These are phyloP conservation scores for Dreissena polymorpha DNA, from an alignment of 1,140 invertebrate species.

Conservation along the genomic window DNA sequence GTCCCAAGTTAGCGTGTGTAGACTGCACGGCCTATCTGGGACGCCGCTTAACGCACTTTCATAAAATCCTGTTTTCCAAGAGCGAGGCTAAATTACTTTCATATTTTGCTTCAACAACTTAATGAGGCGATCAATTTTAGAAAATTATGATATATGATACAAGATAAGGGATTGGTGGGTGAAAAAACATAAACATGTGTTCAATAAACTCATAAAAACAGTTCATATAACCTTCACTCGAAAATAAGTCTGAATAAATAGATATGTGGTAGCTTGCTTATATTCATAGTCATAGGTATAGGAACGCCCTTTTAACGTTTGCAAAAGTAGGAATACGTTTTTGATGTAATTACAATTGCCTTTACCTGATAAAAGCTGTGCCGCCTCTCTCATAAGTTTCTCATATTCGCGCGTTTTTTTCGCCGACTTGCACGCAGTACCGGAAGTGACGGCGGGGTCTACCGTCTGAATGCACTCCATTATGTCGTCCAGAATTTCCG, in stretches of 20 bases:
- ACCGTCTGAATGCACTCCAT: slow-evolving; percentile 43
- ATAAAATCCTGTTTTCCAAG: too few species aligned
- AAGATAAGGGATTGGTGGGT: not conserved
- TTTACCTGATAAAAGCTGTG: slow-evolving; percentile 34
- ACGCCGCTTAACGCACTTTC: too few species aligned
- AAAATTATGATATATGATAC: not conserved
- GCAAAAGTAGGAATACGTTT: not conserved
- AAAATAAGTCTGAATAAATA: not conserved
- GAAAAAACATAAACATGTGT: not conserved
- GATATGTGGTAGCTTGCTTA: not conserved
- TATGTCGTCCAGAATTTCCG: slow-evolving; percentile 39
- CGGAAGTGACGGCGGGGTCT: not conserved
- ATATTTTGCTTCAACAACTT: too few species aligned
- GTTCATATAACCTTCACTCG: not conserved
- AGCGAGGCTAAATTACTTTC: too few species aligned
- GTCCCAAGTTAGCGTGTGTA: too few species aligned
- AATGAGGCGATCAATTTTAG: too few species aligned
- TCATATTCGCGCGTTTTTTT: slow-evolving; percentile 14
- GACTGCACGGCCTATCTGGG: too few species aligned
- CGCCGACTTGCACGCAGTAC: not conserved
- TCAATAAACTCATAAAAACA: not conserved
- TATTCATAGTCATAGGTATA: not conserved
- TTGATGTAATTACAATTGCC: not conserved
- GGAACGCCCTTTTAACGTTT: not conserved
- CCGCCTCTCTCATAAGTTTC: slow-evolving; percentile 33